Conservation (phyloP, 2,888 invertebrate species). For the Horisme vitalbata region DNA sequence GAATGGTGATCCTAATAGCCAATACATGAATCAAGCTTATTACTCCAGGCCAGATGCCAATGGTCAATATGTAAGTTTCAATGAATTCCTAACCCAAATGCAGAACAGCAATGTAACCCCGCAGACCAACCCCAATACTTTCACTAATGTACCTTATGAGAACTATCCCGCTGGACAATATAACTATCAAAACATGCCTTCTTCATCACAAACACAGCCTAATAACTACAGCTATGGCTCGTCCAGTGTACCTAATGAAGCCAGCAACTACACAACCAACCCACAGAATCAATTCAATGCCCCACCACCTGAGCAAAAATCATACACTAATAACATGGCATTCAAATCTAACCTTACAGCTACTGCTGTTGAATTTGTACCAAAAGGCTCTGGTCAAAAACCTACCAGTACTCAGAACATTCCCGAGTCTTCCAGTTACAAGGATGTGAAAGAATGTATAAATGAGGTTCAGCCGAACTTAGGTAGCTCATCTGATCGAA, state of each 20-base stretch:
- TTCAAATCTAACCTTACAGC: slow-evolving; percentile 80
- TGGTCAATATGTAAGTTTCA: slow-evolving; percentile 72
- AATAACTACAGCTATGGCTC: slow-evolving; percentile 52
- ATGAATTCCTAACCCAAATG: slow-evolving; percentile 72
- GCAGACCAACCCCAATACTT: slow-evolving; percentile 44
- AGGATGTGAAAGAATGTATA: slow-evolving; percentile 35
- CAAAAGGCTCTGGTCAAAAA: slow-evolving; percentile 57
- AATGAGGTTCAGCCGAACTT: slow-evolving; percentile 41
- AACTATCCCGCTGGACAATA: slow-evolving; percentile 59
- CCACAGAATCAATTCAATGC: slow-evolving; percentile 48
- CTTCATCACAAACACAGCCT: slow-evolving; percentile 54
- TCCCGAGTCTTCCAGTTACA: slow-evolving; percentile 46
- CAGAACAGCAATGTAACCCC: slow-evolving; percentile 50
- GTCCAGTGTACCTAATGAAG: slow-evolving; percentile 45
- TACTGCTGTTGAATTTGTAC: slow-evolving; percentile 83
- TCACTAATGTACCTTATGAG: slow-evolving; percentile 59
- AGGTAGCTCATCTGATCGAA: slow-evolving; percentile 55
- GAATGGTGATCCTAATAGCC: slow-evolving; percentile 61
- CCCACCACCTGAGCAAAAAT: slow-evolving; percentile 42
- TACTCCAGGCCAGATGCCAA: slow-evolving; percentile 57
- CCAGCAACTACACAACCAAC: slow-evolving; percentile 48
- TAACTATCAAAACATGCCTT: slow-evolving; percentile 61
- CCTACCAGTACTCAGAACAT: slow-evolving; percentile 48
- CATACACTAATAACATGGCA: slow-evolving; percentile 58
- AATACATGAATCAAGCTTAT: slow-evolving; percentile 62